Percentiles rank a stretch among this genome's conserved stretches.
Conservation (phyloP, 2,888 invertebrate species). For the Scaptomyza caliginosa region DNA sequence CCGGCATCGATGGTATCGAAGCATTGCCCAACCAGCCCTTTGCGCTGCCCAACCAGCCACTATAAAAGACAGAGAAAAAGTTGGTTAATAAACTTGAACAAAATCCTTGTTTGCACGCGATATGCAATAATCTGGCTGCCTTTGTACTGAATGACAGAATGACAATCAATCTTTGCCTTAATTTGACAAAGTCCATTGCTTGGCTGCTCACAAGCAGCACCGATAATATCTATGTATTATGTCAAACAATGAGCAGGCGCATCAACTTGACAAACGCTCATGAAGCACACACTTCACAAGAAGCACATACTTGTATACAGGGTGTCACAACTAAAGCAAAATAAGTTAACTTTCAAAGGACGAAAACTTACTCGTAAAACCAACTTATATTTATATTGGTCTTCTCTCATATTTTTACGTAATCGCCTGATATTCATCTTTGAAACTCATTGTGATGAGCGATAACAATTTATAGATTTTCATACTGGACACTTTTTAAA, state of each 20-base stretch:
- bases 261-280: conserved; percentile 45
- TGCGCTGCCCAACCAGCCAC: conserved; percentile 94
- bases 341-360: neutral
- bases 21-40: conserved; percentile 91
- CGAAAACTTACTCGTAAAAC: neutral
- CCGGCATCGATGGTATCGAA: conserved; percentile 82
- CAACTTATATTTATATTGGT: too few species aligned
- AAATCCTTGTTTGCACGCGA: conserved; percentile 4
- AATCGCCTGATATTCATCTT: neutral
- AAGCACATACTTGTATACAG: conserved; percentile 18
- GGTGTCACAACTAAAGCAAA: conserved; percentile 8
- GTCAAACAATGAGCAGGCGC: conserved; percentile 51
- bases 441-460: neutral
- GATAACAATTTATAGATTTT: neutral
- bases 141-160: conserved; percentile 32
- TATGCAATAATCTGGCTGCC: conserved; percentile 16
- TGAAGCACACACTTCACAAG: conserved; percentile 18
- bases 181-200: conserved; percentile 56
- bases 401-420: too few species aligned
- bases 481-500: too few species aligned
- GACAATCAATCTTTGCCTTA: conserved; percentile 64
- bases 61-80: conserved; percentile 43
- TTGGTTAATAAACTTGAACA: conserved; percentile 34
- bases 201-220: conserved; percentile 26
- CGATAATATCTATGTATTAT: conserved; percentile 40